Base-by-base conservation (phyloP, 1,140 invertebrate genomes). In the Macrobrachium nipponense region DNA sequence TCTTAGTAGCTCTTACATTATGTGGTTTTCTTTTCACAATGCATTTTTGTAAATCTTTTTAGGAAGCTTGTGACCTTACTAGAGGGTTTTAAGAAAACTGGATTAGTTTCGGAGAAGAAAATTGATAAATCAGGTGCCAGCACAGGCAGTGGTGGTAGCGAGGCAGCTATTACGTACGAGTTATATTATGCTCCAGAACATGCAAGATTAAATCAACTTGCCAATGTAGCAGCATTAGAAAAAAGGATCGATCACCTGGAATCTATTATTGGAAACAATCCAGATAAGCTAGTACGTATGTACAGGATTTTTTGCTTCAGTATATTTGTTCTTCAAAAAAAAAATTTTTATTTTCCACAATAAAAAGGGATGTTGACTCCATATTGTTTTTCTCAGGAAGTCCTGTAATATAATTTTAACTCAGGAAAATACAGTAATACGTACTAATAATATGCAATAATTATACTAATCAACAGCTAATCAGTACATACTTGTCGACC, bases 201-300 rank as follows among this genome's bases (percentile, higher is more conserved):
- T 62, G 92, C 92, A 17, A 94, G 95, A 90, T 92, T 96, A n/a
- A 93, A 93, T 12, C 94, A 95, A 88, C 94, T 94, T 18, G 93
- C 95, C 8, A 93, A 94, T 89, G 93, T 96, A 86, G 93, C 95
- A 15, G 93, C 94, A 83, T 91, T 96, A 4, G 95, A 96, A 91
- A 93, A 95, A 89, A 92, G 95, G 87, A 91, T 97, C 82, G 94
- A 96, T 89, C 93, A 94, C 90, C 89, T 97, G 44, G 96, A 97
- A 91, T 93, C 93, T 89, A 93, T 94, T 12, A 92, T 97, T 60
- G 96, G 96, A 43, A 92, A 92, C 14, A 92, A 93, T 81, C 91
- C 92, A 66, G 93, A 94, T 27, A 94, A 94, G 89, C 89, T 94
- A 76, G 92, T 93, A 82, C 78, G 86, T 76, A 82, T 80, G 86